phyloP scores from a whole-genome alignment of 2,797 vertebrate species.

The Gymnocypris eckloni region DNA sequence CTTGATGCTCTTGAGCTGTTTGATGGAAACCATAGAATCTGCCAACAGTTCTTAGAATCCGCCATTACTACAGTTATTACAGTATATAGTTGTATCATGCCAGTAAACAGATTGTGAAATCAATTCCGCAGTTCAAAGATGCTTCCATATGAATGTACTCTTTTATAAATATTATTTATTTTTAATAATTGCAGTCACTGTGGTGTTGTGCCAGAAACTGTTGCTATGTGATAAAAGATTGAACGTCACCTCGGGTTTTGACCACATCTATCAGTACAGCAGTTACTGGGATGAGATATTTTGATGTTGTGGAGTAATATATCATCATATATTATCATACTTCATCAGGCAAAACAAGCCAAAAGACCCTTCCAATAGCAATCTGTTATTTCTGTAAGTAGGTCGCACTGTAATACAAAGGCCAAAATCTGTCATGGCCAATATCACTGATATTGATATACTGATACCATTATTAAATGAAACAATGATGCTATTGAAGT shows the following conservation, averaged over 20 bases:
- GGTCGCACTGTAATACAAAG: not conserved
- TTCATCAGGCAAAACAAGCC: not conserved
- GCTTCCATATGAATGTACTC: not conserved
- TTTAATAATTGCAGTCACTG: not conserved
- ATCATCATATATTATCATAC: not conserved
- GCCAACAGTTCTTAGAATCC: not conserved
- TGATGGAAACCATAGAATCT: not conserved
- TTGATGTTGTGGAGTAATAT: not conserved
- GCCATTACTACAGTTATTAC: not conserved
- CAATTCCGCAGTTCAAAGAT: not conserved
- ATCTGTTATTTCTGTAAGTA: constrained; percentile 12
- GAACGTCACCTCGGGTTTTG: not conserved
- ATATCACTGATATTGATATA: not conserved
- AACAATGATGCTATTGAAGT: not conserved
- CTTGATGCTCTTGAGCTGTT: not conserved
- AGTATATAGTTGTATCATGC: not conserved
- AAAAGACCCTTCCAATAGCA: not conserved
- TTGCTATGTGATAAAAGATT: not conserved
- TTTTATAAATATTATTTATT: not conserved
- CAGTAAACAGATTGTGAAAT: not conserved
- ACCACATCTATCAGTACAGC: not conserved
- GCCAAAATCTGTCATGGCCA: not conserved
- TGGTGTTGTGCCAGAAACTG: not conserved
- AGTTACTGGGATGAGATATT: not conserved
- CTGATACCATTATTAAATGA: not conserved